Conservation (phyloP, 2,797 vertebrate genomes). For the Falco concolor region DNA sequence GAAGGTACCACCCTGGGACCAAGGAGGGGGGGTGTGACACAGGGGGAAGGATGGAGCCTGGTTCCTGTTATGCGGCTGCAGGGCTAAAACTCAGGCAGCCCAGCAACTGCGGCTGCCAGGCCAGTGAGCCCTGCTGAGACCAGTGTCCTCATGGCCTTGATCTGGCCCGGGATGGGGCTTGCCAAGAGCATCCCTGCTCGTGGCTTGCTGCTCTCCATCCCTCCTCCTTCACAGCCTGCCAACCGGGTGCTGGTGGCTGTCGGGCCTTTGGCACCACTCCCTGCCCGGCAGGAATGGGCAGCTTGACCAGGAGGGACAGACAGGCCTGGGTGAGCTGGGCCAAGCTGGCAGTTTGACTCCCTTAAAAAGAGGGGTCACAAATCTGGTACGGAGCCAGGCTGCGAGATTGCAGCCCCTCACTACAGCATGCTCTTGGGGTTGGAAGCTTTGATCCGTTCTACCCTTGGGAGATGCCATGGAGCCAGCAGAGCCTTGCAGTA, state of each 20-base stretch:
- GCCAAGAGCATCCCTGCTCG: neutral
- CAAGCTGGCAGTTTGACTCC: neutral
- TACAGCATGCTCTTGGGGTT: accelerated
- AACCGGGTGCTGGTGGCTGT: neutral
- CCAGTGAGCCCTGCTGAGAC: neutral
- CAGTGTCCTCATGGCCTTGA: accelerated
- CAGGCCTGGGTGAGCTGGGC: neutral
- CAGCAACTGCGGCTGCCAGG: neutral
- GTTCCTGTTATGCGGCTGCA: neutral
- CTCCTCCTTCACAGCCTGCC: neutral
- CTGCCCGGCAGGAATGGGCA: neutral
- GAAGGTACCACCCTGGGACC: neutral
- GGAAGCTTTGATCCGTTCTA: neutral
- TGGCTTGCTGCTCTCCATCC: neutral
- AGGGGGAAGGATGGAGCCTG: neutral
- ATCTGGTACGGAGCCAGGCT: neutral
- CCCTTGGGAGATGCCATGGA: neutral
- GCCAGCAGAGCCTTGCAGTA: neutral
- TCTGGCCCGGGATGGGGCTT: neutral
- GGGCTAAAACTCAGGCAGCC: neutral
- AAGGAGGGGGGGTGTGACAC: neutral
- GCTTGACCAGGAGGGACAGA: neutral
- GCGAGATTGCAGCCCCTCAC: neutral
- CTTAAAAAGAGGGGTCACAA: neutral
- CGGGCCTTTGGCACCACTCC: neutral